Conservation (phyloP, 2,888 invertebrate genomes). For the Drosophila rellima region DNA sequence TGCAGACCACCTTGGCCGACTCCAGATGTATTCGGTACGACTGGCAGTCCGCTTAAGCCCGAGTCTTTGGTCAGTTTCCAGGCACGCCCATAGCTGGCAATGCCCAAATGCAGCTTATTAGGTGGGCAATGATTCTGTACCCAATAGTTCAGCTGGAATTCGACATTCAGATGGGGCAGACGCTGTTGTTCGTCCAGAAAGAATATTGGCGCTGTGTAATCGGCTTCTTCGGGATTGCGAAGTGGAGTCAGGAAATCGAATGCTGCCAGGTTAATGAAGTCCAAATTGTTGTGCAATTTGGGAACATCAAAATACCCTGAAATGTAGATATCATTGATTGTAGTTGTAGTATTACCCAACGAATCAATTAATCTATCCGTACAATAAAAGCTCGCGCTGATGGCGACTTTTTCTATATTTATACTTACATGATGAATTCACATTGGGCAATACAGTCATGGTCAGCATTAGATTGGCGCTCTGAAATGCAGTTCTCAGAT, state of each 20-base stretch:
- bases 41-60: conserved; percentile 91
- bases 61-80: conserved; percentile 92
- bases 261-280: conserved; percentile 91
- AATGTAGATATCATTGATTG: neutral
- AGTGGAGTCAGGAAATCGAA: conserved; percentile 92
- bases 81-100: conserved; percentile 91
- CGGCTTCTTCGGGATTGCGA: conserved; percentile 92
- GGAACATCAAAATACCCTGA: conserved; percentile 93
- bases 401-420: no score
- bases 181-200: conserved; percentile 90
- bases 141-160: conserved; percentile 89
- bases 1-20: conserved; percentile 90
- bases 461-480: conserved; percentile 89
- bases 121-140: conserved; percentile 87
- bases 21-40: conserved; percentile 89
- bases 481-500: conserved; percentile 89
- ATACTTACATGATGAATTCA: conserved; percentile 90
- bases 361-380: no score
- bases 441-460: conserved; percentile 91
- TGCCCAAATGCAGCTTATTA: conserved; percentile 90
- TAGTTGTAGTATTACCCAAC: no score
- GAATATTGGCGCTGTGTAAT: conserved; percentile 91
- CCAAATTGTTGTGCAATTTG: conserved; percentile 90
- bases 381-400: no score
- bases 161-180: conserved; percentile 88